phyloP scores from a whole-genome alignment of 2,888 invertebrate genomes.

The Melipona beecheii region DNA sequence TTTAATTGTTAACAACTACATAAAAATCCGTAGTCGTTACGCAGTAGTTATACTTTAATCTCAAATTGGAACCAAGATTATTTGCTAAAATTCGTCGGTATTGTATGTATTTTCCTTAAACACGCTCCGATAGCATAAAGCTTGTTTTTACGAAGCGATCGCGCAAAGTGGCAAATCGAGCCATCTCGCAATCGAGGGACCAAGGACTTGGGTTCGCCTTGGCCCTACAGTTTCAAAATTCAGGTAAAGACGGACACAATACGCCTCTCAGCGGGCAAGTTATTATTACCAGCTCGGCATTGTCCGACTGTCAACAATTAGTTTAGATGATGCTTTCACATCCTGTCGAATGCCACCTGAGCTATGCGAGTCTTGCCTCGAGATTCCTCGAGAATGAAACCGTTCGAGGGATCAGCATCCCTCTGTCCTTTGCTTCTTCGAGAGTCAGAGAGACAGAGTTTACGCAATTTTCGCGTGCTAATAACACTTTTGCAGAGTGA shows the following conservation, averaged over 20 bases:
- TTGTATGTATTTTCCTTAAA: too few relatives aligned
- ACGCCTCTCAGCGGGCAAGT: slow-evolving; percentile 73
- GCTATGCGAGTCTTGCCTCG: slow-evolving; percentile 27
- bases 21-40: too few relatives aligned
- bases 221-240: slow-evolving; percentile 47
- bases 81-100: too few relatives aligned
- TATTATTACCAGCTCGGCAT: slow-evolving; percentile 78
- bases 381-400: slow-evolving; percentile 58
- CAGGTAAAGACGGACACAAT: slow-evolving; percentile 71
- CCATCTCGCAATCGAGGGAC: slow-evolving; percentile 13
- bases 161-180: not conserved
- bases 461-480: slow-evolving; percentile 32
- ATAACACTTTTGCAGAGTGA: not conserved
- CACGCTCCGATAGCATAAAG: too few relatives aligned
- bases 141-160: not conserved
- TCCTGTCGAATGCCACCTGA: slow-evolving; percentile 70
- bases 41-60: too few relatives aligned
- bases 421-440: slow-evolving; percentile 8
- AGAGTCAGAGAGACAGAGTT: not conserved
- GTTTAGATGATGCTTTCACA: slow-evolving; percentile 80
- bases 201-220: slow-evolving; percentile 12
- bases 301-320: slow-evolving; percentile 82
- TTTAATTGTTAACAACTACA: too few relatives aligned
- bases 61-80: too few relatives aligned
- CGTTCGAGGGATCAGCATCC: slow-evolving; percentile 41